Conservation (phyloP, 2,888 invertebrate genomes). For the Capitulum mitella region DNA sequence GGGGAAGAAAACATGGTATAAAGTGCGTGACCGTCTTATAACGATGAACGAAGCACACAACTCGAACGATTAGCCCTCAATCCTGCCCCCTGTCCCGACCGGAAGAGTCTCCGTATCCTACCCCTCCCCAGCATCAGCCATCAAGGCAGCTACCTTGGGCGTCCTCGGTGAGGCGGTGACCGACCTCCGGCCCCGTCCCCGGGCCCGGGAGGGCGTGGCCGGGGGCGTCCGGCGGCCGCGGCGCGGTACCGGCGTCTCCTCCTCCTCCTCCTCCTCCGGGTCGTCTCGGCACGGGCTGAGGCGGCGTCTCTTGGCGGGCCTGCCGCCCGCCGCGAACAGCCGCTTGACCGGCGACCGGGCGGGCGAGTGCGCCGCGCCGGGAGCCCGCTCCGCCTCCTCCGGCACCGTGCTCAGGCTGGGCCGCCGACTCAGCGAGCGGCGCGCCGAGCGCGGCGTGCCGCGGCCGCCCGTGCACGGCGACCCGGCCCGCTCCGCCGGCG, state of each 20-base stretch:
- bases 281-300: background rate
- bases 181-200: background rate
- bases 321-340: background rate
- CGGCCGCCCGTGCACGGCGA: background rate
- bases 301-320: conserved; percentile 6
- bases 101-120: no score
- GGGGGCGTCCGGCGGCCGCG: background rate
- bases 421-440: background rate
- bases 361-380: background rate
- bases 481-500: background rate
- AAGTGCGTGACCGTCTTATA: no score
- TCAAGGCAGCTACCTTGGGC: background rate
- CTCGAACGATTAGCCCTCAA: no score
- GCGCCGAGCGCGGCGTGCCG: background rate
- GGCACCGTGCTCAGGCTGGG: conserved; percentile 4
- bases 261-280: background rate
- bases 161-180: background rate
- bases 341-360: background rate
- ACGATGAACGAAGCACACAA: no score
- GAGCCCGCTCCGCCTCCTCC: background rate
- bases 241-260: background rate
- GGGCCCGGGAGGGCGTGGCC: background rate
- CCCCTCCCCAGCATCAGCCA: no score
- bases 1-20: no score
- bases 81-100: no score